A percentile compares a stretch with the other conserved stretches of the same genome.
phyloP scores from a whole-genome alignment of 2,797 vertebrate species.

The Sebastolobus alascanus region DNA sequence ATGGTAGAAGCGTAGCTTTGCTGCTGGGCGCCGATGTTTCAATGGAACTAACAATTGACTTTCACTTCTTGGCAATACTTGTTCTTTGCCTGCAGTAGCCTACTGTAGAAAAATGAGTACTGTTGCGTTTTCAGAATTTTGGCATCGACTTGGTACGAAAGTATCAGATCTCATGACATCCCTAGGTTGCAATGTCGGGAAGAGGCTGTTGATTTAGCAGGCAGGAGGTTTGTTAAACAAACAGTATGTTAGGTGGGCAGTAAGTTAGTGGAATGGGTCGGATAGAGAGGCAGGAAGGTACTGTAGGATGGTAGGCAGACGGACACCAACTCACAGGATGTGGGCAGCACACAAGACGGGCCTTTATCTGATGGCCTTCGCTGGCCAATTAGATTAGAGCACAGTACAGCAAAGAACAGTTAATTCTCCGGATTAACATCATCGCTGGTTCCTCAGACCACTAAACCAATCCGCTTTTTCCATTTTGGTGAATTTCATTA shows the following conservation, averaged over 20 bases:
- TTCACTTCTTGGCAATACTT: no score
- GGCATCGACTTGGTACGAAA: no score
- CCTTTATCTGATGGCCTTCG: constrained; percentile 58
- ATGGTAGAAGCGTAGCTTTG: no score
- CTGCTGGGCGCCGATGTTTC: no score
- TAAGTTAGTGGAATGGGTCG: not conserved
- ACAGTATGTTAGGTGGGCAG: constrained; percentile 4
- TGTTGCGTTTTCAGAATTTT: no score
- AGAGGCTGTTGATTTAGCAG: constrained; percentile 27
- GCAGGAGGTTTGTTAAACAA: constrained; percentile 17
- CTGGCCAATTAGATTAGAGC: constrained; percentile 57
- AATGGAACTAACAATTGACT: no score
- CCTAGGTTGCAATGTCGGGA: constrained; percentile 13
- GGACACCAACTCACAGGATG: constrained; percentile 16
- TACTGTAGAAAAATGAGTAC: no score
- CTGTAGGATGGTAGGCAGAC: constrained; percentile 9
- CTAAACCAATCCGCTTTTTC: constrained; percentile 58
- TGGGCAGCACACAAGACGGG: constrained; percentile 20
- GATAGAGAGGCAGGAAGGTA: not conserved
- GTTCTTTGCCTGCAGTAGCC: no score
- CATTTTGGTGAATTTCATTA: constrained; percentile 55
- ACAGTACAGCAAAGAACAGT: constrained; percentile 52
- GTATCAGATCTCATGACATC: no score
- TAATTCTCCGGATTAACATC: constrained; percentile 65
- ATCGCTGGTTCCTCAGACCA: constrained; percentile 47